phyloP scores from a whole-genome alignment of 2,797 vertebrate species.

The Ibycter americanus region DNA sequence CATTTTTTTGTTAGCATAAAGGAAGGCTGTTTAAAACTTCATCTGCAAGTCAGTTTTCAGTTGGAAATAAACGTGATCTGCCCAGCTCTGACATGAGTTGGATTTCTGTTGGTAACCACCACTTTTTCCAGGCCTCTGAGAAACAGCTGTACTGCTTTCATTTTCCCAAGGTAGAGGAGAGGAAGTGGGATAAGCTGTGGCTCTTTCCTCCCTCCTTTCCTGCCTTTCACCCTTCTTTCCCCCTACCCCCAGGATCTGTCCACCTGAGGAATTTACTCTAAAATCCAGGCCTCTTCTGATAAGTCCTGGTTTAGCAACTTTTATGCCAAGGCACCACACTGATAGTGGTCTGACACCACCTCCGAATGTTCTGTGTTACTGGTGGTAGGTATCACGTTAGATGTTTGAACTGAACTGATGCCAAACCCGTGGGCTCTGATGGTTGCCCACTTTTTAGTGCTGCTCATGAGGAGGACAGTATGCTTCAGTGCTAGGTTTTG shows the following conservation, averaged over 20 bases:
- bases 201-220: neutral
- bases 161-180: neutral
- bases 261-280: neutral
- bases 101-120: neutral
- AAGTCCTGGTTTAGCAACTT: neutral
- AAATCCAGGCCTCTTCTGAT: neutral
- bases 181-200: neutral
- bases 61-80: neutral
- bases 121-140: neutral
- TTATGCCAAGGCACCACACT: too few relatives aligned
- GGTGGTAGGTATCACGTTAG: neutral
- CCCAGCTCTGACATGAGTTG: neutral
- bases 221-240: neutral
- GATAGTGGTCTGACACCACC: neutral
- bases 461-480: neutral
- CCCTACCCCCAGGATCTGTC: fast-evolving
- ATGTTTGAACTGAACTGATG: fast-evolving
- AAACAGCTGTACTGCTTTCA: neutral
- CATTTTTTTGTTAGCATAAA: neutral
- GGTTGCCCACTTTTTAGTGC: neutral
- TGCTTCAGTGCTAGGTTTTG: neutral
- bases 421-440: neutral
- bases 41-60: neutral
- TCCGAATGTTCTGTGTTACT: neutral
- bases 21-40: neutral